phyloP scores from a whole-genome alignment of 2,113 vertebrate genomes.

The Antigone vipio region DNA sequence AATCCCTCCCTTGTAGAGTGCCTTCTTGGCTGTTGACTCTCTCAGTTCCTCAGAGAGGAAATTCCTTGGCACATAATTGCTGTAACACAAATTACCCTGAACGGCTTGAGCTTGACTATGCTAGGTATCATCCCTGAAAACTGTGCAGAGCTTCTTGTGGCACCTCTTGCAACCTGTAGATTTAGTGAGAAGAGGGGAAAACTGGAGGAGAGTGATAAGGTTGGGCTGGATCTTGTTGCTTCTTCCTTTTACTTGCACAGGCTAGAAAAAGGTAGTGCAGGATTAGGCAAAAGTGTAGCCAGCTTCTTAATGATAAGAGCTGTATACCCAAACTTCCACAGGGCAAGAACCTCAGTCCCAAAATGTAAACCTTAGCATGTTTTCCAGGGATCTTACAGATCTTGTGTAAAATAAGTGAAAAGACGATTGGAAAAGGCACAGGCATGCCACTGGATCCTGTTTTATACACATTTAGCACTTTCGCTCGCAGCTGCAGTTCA shows the following conservation, averaged over 20 bases:
- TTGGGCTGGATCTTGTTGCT: background rate
- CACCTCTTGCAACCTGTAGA: background rate
- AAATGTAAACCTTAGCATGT: background rate
- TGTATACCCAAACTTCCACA: background rate
- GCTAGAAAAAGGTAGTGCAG: fast-evolving
- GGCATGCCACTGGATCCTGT: background rate
- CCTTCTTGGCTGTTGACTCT: background rate
- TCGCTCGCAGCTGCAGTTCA: background rate
- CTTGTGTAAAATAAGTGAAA: background rate
- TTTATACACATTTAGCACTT: background rate
- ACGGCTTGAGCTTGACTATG: background rate
- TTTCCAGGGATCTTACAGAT: background rate
- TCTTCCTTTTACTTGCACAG: background rate
- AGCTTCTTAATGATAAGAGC: background rate
- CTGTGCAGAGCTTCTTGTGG: fast-evolving
- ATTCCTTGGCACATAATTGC: background rate
- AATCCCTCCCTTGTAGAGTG: background rate
- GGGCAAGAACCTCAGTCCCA: background rate
- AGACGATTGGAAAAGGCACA: background rate
- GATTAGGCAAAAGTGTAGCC: background rate
- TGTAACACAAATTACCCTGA: background rate
- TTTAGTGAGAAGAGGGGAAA: background rate
- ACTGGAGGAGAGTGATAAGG: fast-evolving
- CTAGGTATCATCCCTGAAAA: background rate
- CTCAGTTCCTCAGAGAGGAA: background rate